phyloP scores from a whole-genome alignment of 2,797 vertebrate species.

The Allobates femoralis region DNA sequence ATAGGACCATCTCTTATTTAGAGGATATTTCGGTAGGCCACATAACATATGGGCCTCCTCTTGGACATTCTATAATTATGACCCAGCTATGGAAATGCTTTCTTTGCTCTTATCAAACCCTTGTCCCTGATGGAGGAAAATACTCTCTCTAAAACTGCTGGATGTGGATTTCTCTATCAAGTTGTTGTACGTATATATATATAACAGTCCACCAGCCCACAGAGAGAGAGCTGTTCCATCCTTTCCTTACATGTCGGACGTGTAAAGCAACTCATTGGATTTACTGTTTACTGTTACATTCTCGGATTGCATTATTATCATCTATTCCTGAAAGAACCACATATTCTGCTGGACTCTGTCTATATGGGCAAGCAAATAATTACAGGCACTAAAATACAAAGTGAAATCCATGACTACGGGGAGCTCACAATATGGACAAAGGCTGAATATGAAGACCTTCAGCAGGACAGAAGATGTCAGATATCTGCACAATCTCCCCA shows the following conservation, averaged over 20 bases:
- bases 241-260: not conserved
- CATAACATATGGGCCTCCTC: not conserved
- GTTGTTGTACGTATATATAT: not conserved
- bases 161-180: not conserved
- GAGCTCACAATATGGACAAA: not conserved
- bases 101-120: not conserved
- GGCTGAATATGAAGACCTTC: not conserved
- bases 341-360: not conserved
- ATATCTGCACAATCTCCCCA: conserved; percentile 4
- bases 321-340: not conserved
- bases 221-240: not conserved
- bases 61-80: not conserved
- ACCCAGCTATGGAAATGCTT: not conserved
- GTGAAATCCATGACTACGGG: not conserved
- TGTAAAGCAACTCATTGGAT: not conserved
- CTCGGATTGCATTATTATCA: conserved; percentile 21
- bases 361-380: not conserved
- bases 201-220: not conserved
- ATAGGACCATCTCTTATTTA: not conserved
- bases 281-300: conserved; percentile 6
- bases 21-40: not conserved
- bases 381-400: conserved; percentile 13
- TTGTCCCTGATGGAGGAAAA: not conserved
- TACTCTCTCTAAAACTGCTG: not conserved
- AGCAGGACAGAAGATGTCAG: not conserved